phyloP scores from a whole-genome alignment of 2,113 vertebrate genomes.

The Nasalis larvatus region DNA sequence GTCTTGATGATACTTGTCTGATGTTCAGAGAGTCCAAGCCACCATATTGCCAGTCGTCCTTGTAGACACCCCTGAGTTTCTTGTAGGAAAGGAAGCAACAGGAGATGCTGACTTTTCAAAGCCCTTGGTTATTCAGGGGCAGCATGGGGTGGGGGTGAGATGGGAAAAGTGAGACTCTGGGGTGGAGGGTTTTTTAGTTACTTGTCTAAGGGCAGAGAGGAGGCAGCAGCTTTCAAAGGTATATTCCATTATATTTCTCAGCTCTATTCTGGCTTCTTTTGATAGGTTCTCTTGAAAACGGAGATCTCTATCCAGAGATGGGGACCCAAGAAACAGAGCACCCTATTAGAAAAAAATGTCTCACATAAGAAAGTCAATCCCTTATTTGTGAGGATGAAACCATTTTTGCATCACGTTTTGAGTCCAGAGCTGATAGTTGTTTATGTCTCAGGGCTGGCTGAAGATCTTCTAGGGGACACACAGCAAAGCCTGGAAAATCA shows the following conservation, averaged over 20 bases:
- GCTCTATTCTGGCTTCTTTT: background rate
- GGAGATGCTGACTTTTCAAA: background rate
- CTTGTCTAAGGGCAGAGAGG: background rate
- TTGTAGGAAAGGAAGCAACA: background rate
- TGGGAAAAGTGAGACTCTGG: background rate
- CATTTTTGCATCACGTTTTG: background rate
- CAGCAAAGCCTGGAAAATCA: background rate
- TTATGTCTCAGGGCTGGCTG: background rate
- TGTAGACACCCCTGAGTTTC: background rate
- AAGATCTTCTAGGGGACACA: background rate
- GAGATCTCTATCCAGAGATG: background rate
- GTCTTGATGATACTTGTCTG: background rate
- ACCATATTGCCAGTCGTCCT: background rate
- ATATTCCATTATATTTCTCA: background rate
- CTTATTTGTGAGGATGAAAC: background rate
- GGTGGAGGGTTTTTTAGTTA: background rate
- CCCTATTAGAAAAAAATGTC: background rate
- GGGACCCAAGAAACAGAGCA: background rate
- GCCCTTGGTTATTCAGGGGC: background rate
- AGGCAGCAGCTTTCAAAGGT: background rate
- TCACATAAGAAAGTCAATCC: background rate
- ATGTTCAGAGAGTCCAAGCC: background rate
- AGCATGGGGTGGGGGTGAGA: background rate
- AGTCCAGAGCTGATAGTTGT: accelerated
- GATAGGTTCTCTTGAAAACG: background rate